These are phyloP conservation scores for Hydropsyche betteni DNA, from an alignment of 2,888 invertebrate genomes.

Conservation along the genomic window DNA sequence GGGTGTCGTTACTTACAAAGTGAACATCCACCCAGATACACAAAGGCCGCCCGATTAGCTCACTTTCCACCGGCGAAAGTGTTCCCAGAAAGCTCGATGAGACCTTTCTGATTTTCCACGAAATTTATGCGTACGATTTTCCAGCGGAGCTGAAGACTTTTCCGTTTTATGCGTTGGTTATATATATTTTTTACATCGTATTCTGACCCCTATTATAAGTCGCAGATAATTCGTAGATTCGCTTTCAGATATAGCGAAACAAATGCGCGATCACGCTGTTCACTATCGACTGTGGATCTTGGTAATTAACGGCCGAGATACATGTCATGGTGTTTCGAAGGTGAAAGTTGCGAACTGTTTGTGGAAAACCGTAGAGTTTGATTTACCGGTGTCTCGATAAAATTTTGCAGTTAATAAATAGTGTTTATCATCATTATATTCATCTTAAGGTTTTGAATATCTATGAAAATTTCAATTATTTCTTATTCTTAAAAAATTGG, in stretches of 20 bases:
- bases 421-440: too few species aligned
- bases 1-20: slow-evolving; percentile 21
- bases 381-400: background rate
- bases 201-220: background rate
- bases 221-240: slow-evolving; percentile 19
- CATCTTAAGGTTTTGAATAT: too few species aligned
- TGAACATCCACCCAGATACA: slow-evolving; percentile 7
- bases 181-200: background rate
- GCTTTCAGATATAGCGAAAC: background rate
- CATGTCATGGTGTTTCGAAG: slow-evolving; percentile 21
- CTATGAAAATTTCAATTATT: too few species aligned
- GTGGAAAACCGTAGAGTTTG: too few species aligned
- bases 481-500: too few species aligned
- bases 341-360: too few species aligned
- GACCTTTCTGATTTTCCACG: slow-evolving; percentile 21
- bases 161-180: background rate
- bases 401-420: background rate
- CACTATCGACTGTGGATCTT: too few species aligned
- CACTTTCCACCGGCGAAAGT: slow-evolving; percentile 35
- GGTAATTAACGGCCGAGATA: slow-evolving; percentile 28
- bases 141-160: background rate
- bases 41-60: slow-evolving; percentile 8
- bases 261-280: slow-evolving; percentile 26
- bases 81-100: slow-evolving; percentile 25
- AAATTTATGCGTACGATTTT: slow-evolving; percentile 22